Evolutionary conservation across 2,797 vertebrate genomes (phyloP).

Genomic region (Darevskia mixta): DNA sequence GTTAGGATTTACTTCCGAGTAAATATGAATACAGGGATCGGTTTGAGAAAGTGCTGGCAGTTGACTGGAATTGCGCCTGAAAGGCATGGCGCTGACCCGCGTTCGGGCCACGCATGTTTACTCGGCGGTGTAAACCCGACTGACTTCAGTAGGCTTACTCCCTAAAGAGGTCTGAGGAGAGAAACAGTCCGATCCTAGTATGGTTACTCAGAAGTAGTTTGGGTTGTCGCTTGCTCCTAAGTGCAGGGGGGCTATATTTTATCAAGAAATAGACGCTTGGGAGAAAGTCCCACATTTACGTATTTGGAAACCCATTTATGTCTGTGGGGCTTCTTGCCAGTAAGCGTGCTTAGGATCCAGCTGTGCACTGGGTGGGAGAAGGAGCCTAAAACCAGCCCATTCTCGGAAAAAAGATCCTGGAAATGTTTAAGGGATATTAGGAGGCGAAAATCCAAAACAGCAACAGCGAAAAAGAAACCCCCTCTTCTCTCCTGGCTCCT

Average conservation of each 20-base stretch:
- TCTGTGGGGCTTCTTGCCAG: not conserved
- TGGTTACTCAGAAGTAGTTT: no score
- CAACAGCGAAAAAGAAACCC: no score
- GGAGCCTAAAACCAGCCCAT: not conserved
- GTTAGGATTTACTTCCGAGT: not conserved
- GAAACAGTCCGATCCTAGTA: no score
- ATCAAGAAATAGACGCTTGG: no score
- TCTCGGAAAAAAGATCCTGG: no score
- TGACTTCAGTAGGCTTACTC: not conserved
- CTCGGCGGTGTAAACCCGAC: not conserved
- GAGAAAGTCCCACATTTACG: no score
- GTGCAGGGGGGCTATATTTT: no score
- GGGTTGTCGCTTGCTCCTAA: no score
- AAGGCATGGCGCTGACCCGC: not conserved
- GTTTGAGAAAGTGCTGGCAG: no score
- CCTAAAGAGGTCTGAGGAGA: not conserved
- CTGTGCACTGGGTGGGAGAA: not conserved
- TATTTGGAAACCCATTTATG: not conserved
- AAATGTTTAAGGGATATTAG: no score
- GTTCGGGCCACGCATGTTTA: not conserved
- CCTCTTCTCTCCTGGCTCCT: no score
- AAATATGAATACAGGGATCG: not conserved
- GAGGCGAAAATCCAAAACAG: no score
- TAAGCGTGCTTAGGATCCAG: not conserved
- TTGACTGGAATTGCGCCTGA: not conserved